A percentile compares a stretch with the other conserved stretches of the same genome.
Evolutionary conservation across 92 coral and sea anemone species (phyloP).

Genomic region (Virgularia gustaviana): DNA sequence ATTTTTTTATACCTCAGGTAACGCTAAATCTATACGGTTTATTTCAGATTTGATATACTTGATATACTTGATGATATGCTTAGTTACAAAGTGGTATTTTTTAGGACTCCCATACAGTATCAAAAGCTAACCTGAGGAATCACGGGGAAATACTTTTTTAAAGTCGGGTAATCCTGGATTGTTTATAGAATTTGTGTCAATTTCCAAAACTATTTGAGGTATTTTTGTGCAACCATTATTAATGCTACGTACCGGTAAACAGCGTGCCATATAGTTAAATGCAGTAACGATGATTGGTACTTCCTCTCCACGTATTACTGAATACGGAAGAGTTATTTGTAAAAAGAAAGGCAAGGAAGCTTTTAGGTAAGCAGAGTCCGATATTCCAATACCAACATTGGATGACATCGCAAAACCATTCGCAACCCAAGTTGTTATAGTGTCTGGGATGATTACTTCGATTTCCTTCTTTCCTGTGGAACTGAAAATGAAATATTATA

Average conservation of each 20-base stretch:
- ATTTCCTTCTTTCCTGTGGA: conserved; percentile 54
- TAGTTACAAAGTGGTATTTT: too few relatives aligned
- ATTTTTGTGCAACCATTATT: not conserved
- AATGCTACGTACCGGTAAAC: conserved; percentile 71
- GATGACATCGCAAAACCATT: conserved; percentile 87
- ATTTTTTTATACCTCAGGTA: too few relatives aligned
- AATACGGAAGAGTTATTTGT: conserved; percentile 83
- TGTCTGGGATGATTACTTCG: conserved; percentile 77
- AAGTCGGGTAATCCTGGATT: too few relatives aligned
- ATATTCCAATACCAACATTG: conserved; percentile 72
- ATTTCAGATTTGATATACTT: too few relatives aligned
- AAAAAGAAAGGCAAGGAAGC: conserved; percentile 87
- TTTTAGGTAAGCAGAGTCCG: conserved; percentile 63
- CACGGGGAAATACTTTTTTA: too few relatives aligned
- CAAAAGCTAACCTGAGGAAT: too few relatives aligned
- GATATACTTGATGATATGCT: too few relatives aligned
- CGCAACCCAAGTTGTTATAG: conserved; percentile 89
- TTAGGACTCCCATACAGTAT: too few relatives aligned
- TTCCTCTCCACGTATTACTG: conserved; percentile 90
- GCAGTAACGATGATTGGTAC: conserved; percentile 74
- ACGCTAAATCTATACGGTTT: too few relatives aligned
- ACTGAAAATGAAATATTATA: conserved; percentile 31
- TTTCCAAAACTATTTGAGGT: too few relatives aligned
- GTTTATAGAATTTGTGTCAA: too few relatives aligned
- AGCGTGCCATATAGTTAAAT: conserved; percentile 78